These are phyloP conservation scores for Mico argentatus DNA, from an alignment of 2,797 vertebrate genomes.

Conservation along the genomic window DNA sequence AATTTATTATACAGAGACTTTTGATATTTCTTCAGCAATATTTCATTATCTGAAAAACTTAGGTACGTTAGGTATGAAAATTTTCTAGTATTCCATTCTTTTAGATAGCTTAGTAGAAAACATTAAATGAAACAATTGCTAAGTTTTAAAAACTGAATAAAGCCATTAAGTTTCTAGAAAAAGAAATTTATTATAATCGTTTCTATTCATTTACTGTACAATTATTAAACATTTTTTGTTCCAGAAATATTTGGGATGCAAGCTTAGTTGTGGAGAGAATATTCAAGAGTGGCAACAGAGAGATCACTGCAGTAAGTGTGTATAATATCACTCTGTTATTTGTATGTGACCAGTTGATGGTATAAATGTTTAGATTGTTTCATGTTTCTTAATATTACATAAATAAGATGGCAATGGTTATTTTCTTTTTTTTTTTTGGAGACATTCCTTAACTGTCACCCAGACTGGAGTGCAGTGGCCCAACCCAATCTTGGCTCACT, in stretches of 20 bases:
- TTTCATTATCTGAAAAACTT: constrained; percentile 17
- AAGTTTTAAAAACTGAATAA: constrained; percentile 11
- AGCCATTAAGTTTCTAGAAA: neutral
- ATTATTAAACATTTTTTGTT: constrained; percentile 67
- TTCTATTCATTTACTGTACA: constrained; percentile 16
- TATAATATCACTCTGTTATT: neutral
- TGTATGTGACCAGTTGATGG: neutral
- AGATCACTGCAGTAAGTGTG: constrained; percentile 91
- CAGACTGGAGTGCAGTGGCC: neutral
- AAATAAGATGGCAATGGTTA: neutral
- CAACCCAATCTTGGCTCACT: neutral
- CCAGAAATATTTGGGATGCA: constrained; percentile 98
- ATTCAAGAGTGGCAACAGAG: constrained; percentile 91
- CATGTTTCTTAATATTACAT: neutral
- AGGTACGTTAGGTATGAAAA: neutral
- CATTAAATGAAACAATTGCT: constrained; percentile 36
- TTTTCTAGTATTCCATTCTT: constrained; percentile 34
- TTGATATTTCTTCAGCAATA: neutral
- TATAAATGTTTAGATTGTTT: neutral
- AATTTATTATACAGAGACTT: neutral
- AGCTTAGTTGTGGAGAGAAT: constrained; percentile 93
- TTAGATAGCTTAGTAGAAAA: neutral
- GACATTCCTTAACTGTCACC: neutral
- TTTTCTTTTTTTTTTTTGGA: neutral
- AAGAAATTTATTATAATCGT: neutral